Conservation (phyloP, 1,140 invertebrate genomes). For the Halyomorpha halys region DNA sequence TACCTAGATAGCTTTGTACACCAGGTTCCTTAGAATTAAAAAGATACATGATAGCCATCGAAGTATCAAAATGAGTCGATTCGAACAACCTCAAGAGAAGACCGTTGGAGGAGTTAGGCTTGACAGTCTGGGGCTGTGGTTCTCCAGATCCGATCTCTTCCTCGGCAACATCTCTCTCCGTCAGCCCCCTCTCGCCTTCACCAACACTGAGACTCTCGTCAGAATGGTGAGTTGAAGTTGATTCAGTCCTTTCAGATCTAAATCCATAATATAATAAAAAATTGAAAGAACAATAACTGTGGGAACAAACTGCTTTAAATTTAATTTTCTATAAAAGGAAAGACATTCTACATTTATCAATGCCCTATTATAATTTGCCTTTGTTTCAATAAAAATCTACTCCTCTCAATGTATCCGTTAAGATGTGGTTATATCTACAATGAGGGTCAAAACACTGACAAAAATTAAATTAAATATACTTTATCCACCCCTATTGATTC, state of each 20-base stretch:
- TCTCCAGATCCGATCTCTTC: neutral
- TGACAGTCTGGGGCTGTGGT: neutral
- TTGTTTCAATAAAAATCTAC: too few species aligned
- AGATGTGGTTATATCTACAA: too few species aligned
- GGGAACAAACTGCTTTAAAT: too few species aligned
- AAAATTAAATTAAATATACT: too few species aligned
- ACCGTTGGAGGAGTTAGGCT: constrained; percentile 34
- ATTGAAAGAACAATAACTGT: too few species aligned
- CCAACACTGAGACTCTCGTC: constrained; percentile 29
- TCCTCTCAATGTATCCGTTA: too few species aligned
- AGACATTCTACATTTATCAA: too few species aligned
- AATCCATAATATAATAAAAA: neutral
- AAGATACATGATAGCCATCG: constrained; percentile 93
- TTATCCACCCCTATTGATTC: too few species aligned
- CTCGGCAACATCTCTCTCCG: neutral
- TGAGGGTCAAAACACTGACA: too few species aligned
- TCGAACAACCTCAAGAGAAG: constrained; percentile 85
- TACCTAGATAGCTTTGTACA: constrained; percentile 71
- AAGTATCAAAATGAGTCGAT: constrained; percentile 93
- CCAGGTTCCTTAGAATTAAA: constrained; percentile 98
- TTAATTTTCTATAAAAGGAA: too few species aligned
- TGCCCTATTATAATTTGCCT: too few species aligned
- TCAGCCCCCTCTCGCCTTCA: constrained; percentile 1
- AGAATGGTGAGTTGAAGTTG: constrained; percentile 30
- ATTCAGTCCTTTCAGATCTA: constrained; percentile 30